Base-by-base conservation (phyloP, 2,113 vertebrate species). In the Corvus moneduloides region DNA sequence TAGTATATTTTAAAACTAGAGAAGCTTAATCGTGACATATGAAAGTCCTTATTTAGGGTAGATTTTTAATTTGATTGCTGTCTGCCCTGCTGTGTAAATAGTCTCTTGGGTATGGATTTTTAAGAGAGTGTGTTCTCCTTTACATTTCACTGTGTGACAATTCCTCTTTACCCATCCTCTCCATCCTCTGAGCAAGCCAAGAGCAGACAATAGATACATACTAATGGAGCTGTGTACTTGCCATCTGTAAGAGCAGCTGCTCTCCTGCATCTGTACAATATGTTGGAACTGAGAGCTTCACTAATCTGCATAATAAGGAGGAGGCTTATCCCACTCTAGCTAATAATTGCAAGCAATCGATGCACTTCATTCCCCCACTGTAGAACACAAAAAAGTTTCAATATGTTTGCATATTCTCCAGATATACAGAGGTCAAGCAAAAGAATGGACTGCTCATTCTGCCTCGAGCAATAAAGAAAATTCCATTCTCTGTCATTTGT, bases 221-320 rank as follows among this genome's bases (percentile, higher is more conserved):
- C 99, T 99, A 99, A 99, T 99, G 99, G 99, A 99, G 99, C 98
- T 98, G 99, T 99, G 99, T 99, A 99, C 98, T 99, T 99, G 98
- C 99, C 99, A 99, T 99, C 99, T 99, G 99, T 98, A 99, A 98
- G 98, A 99, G 99, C 99, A 99, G 99, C 99, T 99, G 99, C 99
- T 99, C 98, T 98, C 98, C 98, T 98, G 98, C 99, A 99, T 99
- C 99, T 99, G 99, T 98, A 99, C 99, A 99, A 99, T 99, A 99
- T 99, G 99, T 98, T 99, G 98, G 98, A 98, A 98, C 98, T 96
- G 98, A 99, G 99, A 99, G 99, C 98, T 99, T 98, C 98, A 98
- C 98, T 99, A 99, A 99, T 99, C 99, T 99, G 99, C 99, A 99
- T 99, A 99, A 99, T 99, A 99, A 99, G 99, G 98, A 99, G 99